These are phyloP conservation scores for Teleogryllus occipitalis DNA, from an alignment of 1,140 invertebrate species.

Conservation along the genomic window DNA sequence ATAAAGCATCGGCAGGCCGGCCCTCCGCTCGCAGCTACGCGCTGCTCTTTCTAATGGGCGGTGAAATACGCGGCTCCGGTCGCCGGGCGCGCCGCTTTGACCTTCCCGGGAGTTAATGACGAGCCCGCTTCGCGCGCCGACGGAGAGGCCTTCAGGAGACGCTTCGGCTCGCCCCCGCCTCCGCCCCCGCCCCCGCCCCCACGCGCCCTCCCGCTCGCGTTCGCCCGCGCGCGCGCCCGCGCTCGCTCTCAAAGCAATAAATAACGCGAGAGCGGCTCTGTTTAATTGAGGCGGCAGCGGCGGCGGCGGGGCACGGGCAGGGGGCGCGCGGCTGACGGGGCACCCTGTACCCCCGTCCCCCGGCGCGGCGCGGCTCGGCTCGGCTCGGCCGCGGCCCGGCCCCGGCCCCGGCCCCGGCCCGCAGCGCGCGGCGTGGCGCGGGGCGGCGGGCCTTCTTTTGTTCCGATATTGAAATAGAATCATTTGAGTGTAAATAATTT, in stretches of 20 bases:
- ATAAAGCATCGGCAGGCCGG: no score
- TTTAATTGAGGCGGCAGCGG: not conserved
- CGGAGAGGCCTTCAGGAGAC: no score
- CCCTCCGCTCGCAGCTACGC: no score
- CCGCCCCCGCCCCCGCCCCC: not conserved
- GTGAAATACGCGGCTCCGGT: no score
- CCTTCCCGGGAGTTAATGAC: no score
- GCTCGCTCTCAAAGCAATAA: not conserved
- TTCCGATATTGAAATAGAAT: constrained; percentile 40
- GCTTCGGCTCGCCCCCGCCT: not conserved
- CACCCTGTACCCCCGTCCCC: not conserved
- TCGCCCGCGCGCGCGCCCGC: not conserved
- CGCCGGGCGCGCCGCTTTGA: no score
- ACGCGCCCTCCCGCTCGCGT: not conserved
- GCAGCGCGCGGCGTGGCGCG: not conserved
- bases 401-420: not conserved
- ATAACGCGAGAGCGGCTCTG: not conserved
- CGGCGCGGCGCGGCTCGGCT: not conserved
- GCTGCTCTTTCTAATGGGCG: no score
- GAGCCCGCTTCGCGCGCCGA: no score
- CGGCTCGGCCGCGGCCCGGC: not conserved
- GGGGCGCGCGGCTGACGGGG: not conserved
- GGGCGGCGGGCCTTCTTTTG: constrained; percentile 23
- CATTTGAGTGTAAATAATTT: constrained; percentile 44
- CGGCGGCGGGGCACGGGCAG: not conserved